A percentile compares a stretch with the other conserved stretches of the same genome.
Evolutionary conservation across 2,888 invertebrate species (phyloP).

Genomic region (Ethmia dodecea): DNA sequence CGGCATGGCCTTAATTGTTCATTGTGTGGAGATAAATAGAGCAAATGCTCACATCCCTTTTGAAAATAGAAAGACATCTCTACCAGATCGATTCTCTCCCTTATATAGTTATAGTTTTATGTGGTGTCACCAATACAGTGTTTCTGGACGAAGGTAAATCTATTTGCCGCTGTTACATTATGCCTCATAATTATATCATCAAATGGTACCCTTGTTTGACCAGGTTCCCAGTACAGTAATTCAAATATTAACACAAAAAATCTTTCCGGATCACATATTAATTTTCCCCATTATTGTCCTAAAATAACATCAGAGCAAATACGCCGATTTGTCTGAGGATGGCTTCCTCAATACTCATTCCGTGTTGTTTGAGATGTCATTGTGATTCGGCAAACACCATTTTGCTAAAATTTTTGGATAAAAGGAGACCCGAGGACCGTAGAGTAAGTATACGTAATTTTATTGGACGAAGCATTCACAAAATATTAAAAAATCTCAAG

Average conservation of each 20-base stretch:
- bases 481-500: no score
- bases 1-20: slow-evolving; percentile 49
- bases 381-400: slow-evolving; percentile 52
- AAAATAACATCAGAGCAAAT: slow-evolving; percentile 19
- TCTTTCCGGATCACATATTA: no score
- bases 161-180: no score
- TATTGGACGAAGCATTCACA: no score
- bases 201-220: no score
- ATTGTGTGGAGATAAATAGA: slow-evolving; percentile 32
- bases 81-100: slow-evolving; percentile 1
- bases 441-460: no score
- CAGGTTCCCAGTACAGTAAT: no score
- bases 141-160: no score
- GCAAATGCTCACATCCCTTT: slow-evolving; percentile 26
- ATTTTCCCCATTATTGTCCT: slow-evolving; percentile 5
- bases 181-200: no score
- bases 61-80: neutral
- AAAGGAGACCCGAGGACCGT: slow-evolving; percentile 33
- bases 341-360: slow-evolving; percentile 33
- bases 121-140: no score
- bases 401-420: slow-evolving; percentile 57
- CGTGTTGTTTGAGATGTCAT: slow-evolving; percentile 30
- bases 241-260: no score
- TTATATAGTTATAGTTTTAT: no score
- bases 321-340: slow-evolving; percentile 25